Conservation (phyloP, 2,888 invertebrate species). For the Patella ulyssiponensis region DNA sequence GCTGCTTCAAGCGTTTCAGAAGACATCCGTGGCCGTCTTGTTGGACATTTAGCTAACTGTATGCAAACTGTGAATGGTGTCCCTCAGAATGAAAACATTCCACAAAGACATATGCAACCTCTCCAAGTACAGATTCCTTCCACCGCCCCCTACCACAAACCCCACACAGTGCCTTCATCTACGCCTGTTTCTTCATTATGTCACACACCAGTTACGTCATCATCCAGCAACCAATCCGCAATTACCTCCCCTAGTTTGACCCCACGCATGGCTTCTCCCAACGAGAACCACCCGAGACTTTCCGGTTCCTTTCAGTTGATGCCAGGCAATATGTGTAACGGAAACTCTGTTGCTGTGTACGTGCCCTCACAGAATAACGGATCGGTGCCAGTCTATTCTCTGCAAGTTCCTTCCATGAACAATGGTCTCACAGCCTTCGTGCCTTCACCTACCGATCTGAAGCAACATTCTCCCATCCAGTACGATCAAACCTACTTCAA, state of each 20-base stretch:
- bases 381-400: slow-evolving; percentile 28
- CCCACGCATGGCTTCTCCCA: slow-evolving; percentile 18
- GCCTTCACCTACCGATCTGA: slow-evolving; percentile 23
- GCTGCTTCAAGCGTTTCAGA: slow-evolving; percentile 56
- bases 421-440: slow-evolving; percentile 17
- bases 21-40: slow-evolving; percentile 56
- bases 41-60: slow-evolving; percentile 61
- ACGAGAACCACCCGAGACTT: slow-evolving; percentile 33
- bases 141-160: slow-evolving; percentile 29
- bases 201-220: background rate
- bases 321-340: slow-evolving; percentile 35
- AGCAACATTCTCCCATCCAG: background rate
- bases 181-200: slow-evolving; percentile 25
- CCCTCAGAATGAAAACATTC: slow-evolving; percentile 2
- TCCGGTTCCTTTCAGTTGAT: slow-evolving; percentile 51
- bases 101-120: slow-evolving; percentile 41
- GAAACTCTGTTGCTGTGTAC: slow-evolving; percentile 24
- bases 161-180: slow-evolving; percentile 34
- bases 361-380: slow-evolving; percentile 15
- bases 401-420: slow-evolving; percentile 23
- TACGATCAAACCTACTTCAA: slow-evolving; percentile 16
- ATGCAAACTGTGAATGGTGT: slow-evolving; percentile 34
- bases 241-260: slow-evolving; percentile 31
- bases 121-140: slow-evolving; percentile 54
- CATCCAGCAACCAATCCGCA: slow-evolving; percentile 10